Conservation (phyloP, 2,113 vertebrate genomes). For the Odocoileus hemionus region DNA sequence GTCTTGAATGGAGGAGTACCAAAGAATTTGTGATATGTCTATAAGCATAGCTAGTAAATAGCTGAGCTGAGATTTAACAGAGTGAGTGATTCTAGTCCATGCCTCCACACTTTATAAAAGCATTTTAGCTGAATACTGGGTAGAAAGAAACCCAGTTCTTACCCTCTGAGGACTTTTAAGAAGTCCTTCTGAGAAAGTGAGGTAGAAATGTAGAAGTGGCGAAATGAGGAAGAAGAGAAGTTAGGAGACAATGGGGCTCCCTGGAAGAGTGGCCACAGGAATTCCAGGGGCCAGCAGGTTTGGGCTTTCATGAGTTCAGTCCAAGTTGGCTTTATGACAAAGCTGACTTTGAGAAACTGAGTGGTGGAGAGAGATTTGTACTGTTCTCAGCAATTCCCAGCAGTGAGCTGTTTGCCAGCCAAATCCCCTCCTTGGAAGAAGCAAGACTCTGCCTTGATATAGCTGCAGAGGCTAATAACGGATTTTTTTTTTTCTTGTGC, state of each 20-base stretch:
- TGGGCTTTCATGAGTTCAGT: neutral
- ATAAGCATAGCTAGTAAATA: neutral
- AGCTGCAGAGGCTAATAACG: neutral
- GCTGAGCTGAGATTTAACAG: neutral
- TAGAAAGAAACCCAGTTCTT: neutral
- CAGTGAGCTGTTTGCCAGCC: neutral
- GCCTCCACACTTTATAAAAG: neutral
- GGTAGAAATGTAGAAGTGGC: neutral
- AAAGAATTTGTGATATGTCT: neutral
- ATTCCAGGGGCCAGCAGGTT: neutral
- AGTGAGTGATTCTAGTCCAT: neutral
- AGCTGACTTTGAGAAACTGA: neutral
- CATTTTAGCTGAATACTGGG: neutral
- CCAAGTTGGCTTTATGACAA: neutral
- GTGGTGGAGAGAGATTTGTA: neutral
- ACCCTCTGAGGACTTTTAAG: neutral
- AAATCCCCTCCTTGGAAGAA: neutral
- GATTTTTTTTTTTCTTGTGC: constrained; percentile 31
- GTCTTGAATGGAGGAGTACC: neutral
- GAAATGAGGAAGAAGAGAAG: neutral
- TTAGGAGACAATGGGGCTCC: neutral
- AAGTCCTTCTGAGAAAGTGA: neutral
- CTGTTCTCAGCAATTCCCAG: neutral
- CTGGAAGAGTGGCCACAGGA: neutral
- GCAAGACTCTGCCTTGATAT: neutral